Base-by-base conservation (phyloP, 2,797 vertebrate genomes). In the Rhincodon typus region DNA sequence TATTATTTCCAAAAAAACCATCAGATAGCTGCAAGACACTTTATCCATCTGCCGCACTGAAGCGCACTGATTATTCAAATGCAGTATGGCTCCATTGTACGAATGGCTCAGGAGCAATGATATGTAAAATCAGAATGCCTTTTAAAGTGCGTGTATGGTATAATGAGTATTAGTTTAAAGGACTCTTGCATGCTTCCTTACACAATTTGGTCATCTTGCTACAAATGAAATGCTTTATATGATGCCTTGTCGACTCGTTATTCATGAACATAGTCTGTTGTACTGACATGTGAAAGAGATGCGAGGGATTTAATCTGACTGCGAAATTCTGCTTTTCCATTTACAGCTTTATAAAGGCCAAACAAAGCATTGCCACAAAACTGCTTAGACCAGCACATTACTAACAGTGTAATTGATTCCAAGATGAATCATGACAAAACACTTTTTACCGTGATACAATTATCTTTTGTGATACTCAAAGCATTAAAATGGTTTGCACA, bases 31-130 rank as follows among this genome's bases (percentile, higher is more conserved):
- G 97, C 97, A 98, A 98, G 97, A 98, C 97, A 98, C 97, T 97
- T 97, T 97, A 97, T 96, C 97, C 99, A 99, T 99, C 99, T 99
- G 99, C 97, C 98, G 90, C 98, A 98, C 98, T 99, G 98, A 98
- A 98, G 97, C 98, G 96, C 96, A 96, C 96, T 96, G 96, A 87
- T 95, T 91, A 96, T 53, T 95, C 70, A 50, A 67, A 93, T 96
- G 34, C 42, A 95, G 57, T 87, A 82, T 5, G 19, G 57, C 96
- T 96, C 96, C 96, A 97, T 97, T 98, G 97, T 95, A 98, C 97
- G 98, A 98, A 97, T 97, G 97, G 97, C 97, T 97, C 94, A 72
- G 50, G 46, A 95, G 94, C 94, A 95, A 95, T 94, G 94, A 94
- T 74, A 95, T 95, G 94, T 50, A 74, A 95, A 74, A 95, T 95